Evolutionary conservation across 2,797 vertebrate genomes (phyloP).

Genomic region (Salarias fasciatus): DNA sequence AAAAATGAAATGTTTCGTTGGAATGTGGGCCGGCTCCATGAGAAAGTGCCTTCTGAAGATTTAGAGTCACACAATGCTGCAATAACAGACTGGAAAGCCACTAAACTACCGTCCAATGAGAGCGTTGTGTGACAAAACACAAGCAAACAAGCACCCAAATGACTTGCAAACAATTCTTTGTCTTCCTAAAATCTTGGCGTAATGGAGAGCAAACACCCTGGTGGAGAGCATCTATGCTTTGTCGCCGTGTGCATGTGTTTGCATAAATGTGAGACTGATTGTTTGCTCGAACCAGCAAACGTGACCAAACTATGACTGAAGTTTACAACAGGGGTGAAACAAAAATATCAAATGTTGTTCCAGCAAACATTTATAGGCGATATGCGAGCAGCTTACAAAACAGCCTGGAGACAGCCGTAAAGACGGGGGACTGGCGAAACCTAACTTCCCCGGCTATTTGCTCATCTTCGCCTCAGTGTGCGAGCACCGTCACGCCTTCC

Average conservation of each 20-base stretch:
- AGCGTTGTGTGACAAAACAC: slow-evolving; percentile 34
- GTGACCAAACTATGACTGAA: slow-evolving; percentile 9
- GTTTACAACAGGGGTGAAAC: slow-evolving; percentile 24
- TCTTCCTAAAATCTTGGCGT: slow-evolving; percentile 36
- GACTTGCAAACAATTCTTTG: slow-evolving; percentile 52
- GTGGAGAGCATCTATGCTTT: slow-evolving; percentile 33
- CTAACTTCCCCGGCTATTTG: slow-evolving; percentile 38
- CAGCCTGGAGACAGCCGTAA: slow-evolving; percentile 28
- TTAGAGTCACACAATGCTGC: background rate
- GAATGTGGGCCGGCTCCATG: background rate
- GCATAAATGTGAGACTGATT: slow-evolving; percentile 34
- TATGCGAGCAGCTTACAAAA: slow-evolving; percentile 42
- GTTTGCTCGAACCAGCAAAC: slow-evolving; percentile 37
- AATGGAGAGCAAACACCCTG: slow-evolving; percentile 63
- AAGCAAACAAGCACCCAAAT: slow-evolving; percentile 44
- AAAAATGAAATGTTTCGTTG: slow-evolving; percentile 2
- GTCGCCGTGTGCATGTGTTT: slow-evolving; percentile 44
- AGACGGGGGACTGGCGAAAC: slow-evolving; percentile 29
- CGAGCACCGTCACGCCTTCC: slow-evolving; percentile 40
- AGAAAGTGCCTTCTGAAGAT: slow-evolving; percentile 15
- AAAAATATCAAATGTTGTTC: slow-evolving; percentile 40
- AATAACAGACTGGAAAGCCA: slow-evolving; percentile 12
- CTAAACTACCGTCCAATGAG: slow-evolving; percentile 20
- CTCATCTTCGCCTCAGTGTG: slow-evolving; percentile 49
- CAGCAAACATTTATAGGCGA: slow-evolving; percentile 28